phyloP scores from a whole-genome alignment of 2,113 vertebrate genomes.

The Rhinogobius similis region DNA sequence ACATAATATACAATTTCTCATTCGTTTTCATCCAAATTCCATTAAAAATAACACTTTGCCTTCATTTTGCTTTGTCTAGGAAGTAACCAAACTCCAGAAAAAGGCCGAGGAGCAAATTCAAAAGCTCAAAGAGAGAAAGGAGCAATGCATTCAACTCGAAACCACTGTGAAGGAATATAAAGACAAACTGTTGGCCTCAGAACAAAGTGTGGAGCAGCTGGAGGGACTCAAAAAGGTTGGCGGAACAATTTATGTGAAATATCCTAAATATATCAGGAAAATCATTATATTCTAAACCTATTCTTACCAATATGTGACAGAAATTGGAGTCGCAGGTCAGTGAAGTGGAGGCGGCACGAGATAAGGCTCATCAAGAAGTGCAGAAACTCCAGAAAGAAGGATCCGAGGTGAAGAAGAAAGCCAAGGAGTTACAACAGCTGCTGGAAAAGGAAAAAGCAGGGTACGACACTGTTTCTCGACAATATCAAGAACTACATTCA shows the following conservation, averaged over 20 bases:
- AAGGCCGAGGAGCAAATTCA: slow-evolving; percentile 84
- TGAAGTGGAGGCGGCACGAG: slow-evolving; percentile 80
- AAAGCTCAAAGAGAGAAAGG: slow-evolving; percentile 87
- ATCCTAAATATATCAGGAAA: not conserved
- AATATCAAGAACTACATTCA: not conserved
- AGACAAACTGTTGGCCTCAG: slow-evolving; percentile 86
- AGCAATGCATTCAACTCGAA: slow-evolving; percentile 88
- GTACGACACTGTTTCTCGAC: slow-evolving; percentile 55
- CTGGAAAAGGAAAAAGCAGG: slow-evolving; percentile 84
- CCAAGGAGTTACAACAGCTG: slow-evolving; percentile 80
- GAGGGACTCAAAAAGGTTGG: slow-evolving; percentile 87
- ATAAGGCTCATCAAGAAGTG: slow-evolving; percentile 83
- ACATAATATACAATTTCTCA: not conserved
- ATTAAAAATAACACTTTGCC: not conserved
- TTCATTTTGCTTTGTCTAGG: slow-evolving; percentile 70
- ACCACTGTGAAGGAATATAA: slow-evolving; percentile 86
- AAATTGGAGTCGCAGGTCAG: slow-evolving; percentile 86
- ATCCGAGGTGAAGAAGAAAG: slow-evolving; percentile 78
- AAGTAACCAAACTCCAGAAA: slow-evolving; percentile 85
- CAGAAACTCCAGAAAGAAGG: slow-evolving; percentile 81
- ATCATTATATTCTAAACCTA: not conserved
- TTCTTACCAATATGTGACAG: slow-evolving; percentile 64
- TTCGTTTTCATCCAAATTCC: not conserved
- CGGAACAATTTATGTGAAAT: slow-evolving; percentile 11
- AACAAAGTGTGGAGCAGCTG: slow-evolving; percentile 86